Evolutionary conservation across 2,113 vertebrate species (phyloP).

Genomic region (Corapipo altera): DNA sequence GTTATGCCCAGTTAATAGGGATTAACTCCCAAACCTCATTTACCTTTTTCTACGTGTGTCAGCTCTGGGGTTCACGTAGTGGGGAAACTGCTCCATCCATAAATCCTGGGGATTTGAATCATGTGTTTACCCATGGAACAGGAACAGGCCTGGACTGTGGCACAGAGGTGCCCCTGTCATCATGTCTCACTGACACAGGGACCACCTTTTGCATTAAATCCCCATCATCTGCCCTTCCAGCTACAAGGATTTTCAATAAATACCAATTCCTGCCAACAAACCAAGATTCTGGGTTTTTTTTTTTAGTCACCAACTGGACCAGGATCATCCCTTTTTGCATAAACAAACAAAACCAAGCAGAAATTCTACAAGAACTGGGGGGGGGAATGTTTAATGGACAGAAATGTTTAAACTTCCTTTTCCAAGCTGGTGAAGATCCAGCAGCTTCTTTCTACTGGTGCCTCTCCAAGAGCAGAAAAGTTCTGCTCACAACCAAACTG

Average conservation of each 20-base stretch:
- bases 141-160: background rate
- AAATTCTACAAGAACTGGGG: background rate
- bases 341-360: background rate
- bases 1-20: constrained; percentile 59
- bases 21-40: constrained; percentile 54
- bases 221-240: background rate
- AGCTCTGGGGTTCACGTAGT: background rate
- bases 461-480: too few relatives aligned
- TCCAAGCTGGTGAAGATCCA: background rate
- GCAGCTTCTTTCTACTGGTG: background rate
- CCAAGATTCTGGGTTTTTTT: background rate
- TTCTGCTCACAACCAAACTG: background rate
- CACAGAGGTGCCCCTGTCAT: background rate
- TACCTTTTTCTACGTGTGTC: background rate
- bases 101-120: background rate
- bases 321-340: background rate
- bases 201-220: background rate
- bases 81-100: background rate
- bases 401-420: background rate
- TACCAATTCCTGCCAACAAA: background rate
- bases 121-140: background rate
- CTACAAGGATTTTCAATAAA: background rate
- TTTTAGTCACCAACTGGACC: background rate
- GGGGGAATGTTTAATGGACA: background rate
- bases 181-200: background rate